Percentiles rank a stretch among this genome's conserved stretches.
These are phyloP conservation scores for Coelopa frigida DNA, from an alignment of 1,140 invertebrate genomes.

Conservation along the genomic window DNA sequence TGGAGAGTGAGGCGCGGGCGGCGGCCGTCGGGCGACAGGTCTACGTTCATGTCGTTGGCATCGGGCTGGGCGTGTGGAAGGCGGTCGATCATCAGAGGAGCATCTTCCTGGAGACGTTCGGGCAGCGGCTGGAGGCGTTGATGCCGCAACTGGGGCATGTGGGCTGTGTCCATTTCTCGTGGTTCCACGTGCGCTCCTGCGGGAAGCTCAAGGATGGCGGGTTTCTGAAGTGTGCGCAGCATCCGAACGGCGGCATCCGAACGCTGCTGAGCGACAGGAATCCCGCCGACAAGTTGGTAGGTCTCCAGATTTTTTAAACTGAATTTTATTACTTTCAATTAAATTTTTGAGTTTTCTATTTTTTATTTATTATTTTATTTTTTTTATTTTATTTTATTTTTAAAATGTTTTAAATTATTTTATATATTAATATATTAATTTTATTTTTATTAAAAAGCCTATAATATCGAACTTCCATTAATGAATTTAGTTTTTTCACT, in stretches of 20 bases:
- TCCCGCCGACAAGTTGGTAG: constrained; percentile 21
- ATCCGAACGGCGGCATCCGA: constrained; percentile 21
- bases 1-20: constrained; percentile 14
- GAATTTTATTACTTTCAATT: too few relatives aligned
- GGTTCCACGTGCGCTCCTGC: constrained; percentile 16
- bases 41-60: constrained; percentile 20
- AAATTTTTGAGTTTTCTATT: too few relatives aligned
- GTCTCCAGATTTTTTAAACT: too few relatives aligned
- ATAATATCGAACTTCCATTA: too few relatives aligned
- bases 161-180: constrained; percentile 23
- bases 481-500: too few relatives aligned
- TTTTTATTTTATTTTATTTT: too few relatives aligned
- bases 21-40: constrained; percentile 11
- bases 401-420: too few relatives aligned
- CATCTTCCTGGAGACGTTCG: constrained; percentile 24
- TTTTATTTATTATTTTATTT: too few relatives aligned
- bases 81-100: constrained; percentile 20
- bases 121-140: constrained; percentile 18
- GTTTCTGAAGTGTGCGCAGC: constrained; percentile 13
- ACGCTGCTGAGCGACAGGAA: constrained; percentile 18
- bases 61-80: constrained; percentile 20
- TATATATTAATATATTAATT: too few relatives aligned
- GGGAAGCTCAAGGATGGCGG: constrained; percentile 16
- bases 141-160: constrained; percentile 16
- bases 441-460: too few relatives aligned